Base-by-base conservation (phyloP, 2,113 vertebrate genomes). In the Colaptes auratus region DNA sequence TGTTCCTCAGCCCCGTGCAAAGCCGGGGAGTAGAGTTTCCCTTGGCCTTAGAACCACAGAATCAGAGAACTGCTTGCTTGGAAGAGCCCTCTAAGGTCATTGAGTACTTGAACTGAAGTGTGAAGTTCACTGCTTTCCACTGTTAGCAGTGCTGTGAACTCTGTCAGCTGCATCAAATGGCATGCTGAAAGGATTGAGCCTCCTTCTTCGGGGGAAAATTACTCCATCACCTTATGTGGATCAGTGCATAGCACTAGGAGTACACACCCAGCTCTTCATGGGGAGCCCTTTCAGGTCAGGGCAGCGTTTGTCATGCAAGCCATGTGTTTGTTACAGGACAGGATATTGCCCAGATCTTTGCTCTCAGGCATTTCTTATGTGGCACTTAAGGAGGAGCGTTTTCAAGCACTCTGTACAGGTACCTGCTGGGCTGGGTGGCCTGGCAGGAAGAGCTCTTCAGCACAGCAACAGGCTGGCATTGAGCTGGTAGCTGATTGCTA, bases 1-100 rank as follows among this genome's bases (percentile, higher is more conserved):
- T 73, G 48, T 12, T 35, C 31, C 0, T 0, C 56, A 73, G 44
- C 28, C 60, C 36, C 2, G 0, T 6, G 61, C 20, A 30, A 4
- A 36, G 78, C 66, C 28, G 8, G 12, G 59, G 19, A 8, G 28
- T 13, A 11, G 39, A 4, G 7, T 6, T 74, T 31, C 33, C 33
- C 23, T 8, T 6, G 35, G n/a, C 52, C 5, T 5, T 12, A 48
- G 2, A 21, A 50, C 20, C 21, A 21, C 48, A 48, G 21, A 50
- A 21, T 21, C 48, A 10, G 21, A 21, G 48, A 50, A 11, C 48
- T 50, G 48, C 48, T 50, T 23, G 48, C 20, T 50, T 50, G 48
- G 48, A 21, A 50, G 21, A 50, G 48, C 48, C 20, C 48, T 23
- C 21, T 21, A 50, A 50, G 48, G 21, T 50, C 48, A 12, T 23